These are phyloP conservation scores for Lysiphlebus fabarum DNA, from an alignment of 1,140 invertebrate species.

Conservation along the genomic window DNA sequence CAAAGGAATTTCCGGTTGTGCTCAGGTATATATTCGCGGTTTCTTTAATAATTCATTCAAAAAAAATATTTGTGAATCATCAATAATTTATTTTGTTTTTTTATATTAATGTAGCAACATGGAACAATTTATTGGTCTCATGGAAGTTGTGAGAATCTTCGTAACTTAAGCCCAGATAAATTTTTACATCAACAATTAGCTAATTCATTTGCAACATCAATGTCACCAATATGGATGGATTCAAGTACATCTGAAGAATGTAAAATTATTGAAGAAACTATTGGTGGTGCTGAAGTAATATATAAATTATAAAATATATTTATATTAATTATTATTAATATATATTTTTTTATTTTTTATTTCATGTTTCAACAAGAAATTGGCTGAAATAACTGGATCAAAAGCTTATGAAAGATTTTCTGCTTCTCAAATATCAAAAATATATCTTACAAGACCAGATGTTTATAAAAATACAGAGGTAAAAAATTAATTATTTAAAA, in stretches of 20 bases:
- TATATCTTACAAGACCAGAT: slow-evolving; percentile 68
- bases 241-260: slow-evolving; percentile 83
- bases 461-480: slow-evolving; percentile 81
- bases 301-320: not conserved
- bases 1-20: slow-evolving; percentile 81
- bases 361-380: slow-evolving; percentile 57
- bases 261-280: slow-evolving; percentile 69
- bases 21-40: slow-evolving; percentile 64
- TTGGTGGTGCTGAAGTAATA: slow-evolving; percentile 73
- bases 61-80: not conserved
- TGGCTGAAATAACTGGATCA: slow-evolving; percentile 87
- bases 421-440: slow-evolving; percentile 88
- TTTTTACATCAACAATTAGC: slow-evolving; percentile 83
- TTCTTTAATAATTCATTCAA: slow-evolving; percentile 7
- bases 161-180: slow-evolving; percentile 66
- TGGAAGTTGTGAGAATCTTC: slow-evolving; percentile 65
- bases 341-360: too few species aligned
- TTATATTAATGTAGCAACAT: slow-evolving; percentile 73
- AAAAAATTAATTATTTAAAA: slow-evolving; percentile 21
- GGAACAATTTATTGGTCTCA: slow-evolving; percentile 92
- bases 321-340: slow-evolving; percentile 19
- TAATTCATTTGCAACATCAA: slow-evolving; percentile 69
- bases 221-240: slow-evolving; percentile 98
- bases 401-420: slow-evolving; percentile 92
- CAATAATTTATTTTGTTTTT: slow-evolving; percentile 14